Evolutionary conservation across 2,797 vertebrate species (phyloP).

Genomic region (Avahi laniger): DNA sequence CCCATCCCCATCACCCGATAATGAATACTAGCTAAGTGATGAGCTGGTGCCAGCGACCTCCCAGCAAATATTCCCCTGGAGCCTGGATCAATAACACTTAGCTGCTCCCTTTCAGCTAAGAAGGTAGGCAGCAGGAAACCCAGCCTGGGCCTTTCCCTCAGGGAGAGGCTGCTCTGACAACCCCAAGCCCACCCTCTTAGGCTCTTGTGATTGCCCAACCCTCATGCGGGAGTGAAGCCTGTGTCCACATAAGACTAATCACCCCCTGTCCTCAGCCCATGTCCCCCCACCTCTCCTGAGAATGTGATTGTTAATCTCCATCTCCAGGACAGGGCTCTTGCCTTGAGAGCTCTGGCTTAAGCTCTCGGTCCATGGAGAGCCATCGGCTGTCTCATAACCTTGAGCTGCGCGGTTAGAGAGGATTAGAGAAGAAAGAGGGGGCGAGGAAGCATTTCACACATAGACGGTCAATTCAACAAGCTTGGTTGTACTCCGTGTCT

Average conservation of each 20-base stretch:
- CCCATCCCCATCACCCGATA: slow-evolving; percentile 90
- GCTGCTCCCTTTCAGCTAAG: slow-evolving; percentile 88
- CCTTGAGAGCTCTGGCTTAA: not conserved
- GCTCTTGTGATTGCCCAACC: not conserved
- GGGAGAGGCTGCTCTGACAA: slow-evolving; percentile 63
- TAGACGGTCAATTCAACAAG: not conserved
- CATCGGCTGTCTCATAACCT: not conserved
- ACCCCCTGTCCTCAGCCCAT: not conserved
- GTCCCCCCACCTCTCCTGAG: not conserved
- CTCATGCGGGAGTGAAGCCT: not conserved
- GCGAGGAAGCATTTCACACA: not conserved
- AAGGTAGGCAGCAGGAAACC: slow-evolving; percentile 88
- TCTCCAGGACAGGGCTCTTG: not conserved
- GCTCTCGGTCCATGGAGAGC: not conserved
- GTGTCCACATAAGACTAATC: not conserved
- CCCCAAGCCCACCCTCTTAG: not conserved
- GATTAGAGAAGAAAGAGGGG: not conserved
- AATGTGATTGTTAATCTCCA: not conserved
- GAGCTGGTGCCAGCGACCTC: slow-evolving; percentile 89
- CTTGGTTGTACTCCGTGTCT: not conserved
- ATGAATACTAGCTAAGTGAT: slow-evolving; percentile 91
- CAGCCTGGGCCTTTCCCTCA: slow-evolving; percentile 87
- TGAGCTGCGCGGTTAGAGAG: not conserved
- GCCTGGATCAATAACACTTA: slow-evolving; percentile 95
- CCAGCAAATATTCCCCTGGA: slow-evolving; percentile 87